A percentile compares a stretch with the other conserved stretches of the same genome.
phyloP scores from a whole-genome alignment of 2,888 invertebrate genomes.

The Seira ritae region DNA sequence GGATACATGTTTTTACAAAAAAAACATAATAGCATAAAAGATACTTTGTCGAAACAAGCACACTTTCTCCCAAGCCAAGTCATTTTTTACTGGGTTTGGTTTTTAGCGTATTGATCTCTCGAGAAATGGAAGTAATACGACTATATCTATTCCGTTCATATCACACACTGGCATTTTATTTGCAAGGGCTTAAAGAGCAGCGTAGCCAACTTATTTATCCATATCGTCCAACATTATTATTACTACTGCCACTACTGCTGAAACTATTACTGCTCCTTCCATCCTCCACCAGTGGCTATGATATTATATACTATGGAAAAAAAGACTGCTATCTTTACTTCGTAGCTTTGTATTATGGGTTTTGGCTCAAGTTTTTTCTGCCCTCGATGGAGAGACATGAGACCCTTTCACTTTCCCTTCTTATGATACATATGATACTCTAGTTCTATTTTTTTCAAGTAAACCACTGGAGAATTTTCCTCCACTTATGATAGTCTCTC shows the following conservation, averaged over 20 bases:
- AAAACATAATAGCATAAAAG: constrained; percentile 9
- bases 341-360: constrained; percentile 4
- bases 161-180: background rate
- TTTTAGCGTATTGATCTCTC: constrained; percentile 57
- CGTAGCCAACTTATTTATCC: constrained; percentile 10
- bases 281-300: too few relatives aligned
- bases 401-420: constrained; percentile 13
- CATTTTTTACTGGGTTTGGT: constrained; percentile 28
- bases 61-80: constrained; percentile 22
- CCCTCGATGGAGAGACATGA: constrained; percentile 8
- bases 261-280: too few relatives aligned
- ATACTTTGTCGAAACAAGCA: background rate
- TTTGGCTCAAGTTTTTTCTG: constrained; percentile 12
- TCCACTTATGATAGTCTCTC: constrained; percentile 62
- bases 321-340: background rate
- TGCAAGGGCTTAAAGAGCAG: background rate
- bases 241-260: background rate
- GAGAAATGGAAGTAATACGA: background rate
- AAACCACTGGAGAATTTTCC: constrained; percentile 63
- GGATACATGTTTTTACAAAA: constrained; percentile 7
- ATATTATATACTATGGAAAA: too few relatives aligned
- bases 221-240: background rate
- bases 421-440: constrained; percentile 10
- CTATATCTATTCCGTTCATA: background rate
- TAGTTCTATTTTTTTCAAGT: constrained; percentile 14